Percentiles rank a stretch among this genome's conserved stretches.
These are phyloP conservation scores for Troilus luridus DNA, from an alignment of 2,888 invertebrate species.

Conservation along the genomic window DNA sequence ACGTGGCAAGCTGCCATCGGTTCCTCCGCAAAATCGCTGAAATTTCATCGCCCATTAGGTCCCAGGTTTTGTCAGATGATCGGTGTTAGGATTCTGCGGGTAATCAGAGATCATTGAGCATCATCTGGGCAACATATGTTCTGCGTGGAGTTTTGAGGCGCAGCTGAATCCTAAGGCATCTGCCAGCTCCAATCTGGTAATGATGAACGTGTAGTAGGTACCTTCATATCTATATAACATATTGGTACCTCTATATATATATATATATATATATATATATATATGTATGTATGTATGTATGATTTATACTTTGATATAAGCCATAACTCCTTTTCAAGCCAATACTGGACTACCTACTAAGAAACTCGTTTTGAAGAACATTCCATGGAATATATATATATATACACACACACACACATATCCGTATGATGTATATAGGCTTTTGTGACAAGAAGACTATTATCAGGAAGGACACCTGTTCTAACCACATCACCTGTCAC, in stretches of 20 bases:
- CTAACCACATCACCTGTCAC: not conserved
- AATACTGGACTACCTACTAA: no score
- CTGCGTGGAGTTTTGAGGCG: not conserved
- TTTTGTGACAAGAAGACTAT: not conserved
- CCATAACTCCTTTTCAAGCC: no score
- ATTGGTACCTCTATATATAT: no score
- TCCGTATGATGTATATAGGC: not conserved
- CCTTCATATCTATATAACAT: no score
- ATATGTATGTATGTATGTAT: no score
- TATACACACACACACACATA: no score
- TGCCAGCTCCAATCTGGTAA: no score
- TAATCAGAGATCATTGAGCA: conserved; percentile 27
- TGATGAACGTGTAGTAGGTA: no score
- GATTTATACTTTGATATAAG: no score
- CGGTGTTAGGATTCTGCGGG: not conserved
- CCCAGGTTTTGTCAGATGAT: not conserved
- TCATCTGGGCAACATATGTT: not conserved
- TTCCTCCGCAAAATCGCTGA: not conserved
- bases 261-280: no score
- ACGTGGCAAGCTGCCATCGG: not conserved
- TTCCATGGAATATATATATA: no score
- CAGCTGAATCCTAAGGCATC: not conserved
- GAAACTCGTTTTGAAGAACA: no score
- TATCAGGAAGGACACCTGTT: not conserved
- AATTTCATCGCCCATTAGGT: not conserved